Evolutionary conservation across 2,113 vertebrate genomes (phyloP), one percentile per base, ranked within the genome.

Genomic region (Stegostoma tigrinum): DNA sequence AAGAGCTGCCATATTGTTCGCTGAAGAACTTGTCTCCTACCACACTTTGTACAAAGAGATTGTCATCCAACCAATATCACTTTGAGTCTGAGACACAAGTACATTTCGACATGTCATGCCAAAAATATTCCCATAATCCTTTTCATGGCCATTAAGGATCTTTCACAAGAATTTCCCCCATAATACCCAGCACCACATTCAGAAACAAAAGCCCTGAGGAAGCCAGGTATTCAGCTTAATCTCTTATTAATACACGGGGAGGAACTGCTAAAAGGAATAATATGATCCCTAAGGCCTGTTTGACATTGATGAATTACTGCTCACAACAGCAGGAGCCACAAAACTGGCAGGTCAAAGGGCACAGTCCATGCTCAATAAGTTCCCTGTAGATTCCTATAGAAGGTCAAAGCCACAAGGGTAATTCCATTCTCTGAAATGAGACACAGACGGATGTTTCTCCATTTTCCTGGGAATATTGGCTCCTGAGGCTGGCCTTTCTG

Each of bases 371-470:
- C 68, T 95, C 67, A 70, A 95, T 95, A 55, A 61, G 94, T 52
- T 95, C 94, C 94, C 94, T 48, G 94, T 95, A 95, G 94, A 72
- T 72, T 72, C 94, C 38, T 72, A 48, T 34, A 48, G 94, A 95
- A 72, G 94, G 94, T 95, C 45, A 72, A 95, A 95, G 38, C 93
- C 66, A 95, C 93, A 72, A 95, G 94, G 94, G 42, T 95, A 72
- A 75, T 95, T 95, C 94, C 94, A 95, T 95, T 95, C 94, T 95
- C 94, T 95, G 94, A 95, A 95, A 95, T 95, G 94, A 95, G 94
- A 95, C 68, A 95, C 94, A 95, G 94, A 95, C 68, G 94, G 94
- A 95, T 72, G 94, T 95, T 95, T 95, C 94, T 75, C 75, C 67
- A 95, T 52, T 70, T 95, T 52, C 93, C 94, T 95, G 94, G 67